Conservation (phyloP, 1,140 invertebrate genomes). For the Marisa cornuarietis region DNA sequence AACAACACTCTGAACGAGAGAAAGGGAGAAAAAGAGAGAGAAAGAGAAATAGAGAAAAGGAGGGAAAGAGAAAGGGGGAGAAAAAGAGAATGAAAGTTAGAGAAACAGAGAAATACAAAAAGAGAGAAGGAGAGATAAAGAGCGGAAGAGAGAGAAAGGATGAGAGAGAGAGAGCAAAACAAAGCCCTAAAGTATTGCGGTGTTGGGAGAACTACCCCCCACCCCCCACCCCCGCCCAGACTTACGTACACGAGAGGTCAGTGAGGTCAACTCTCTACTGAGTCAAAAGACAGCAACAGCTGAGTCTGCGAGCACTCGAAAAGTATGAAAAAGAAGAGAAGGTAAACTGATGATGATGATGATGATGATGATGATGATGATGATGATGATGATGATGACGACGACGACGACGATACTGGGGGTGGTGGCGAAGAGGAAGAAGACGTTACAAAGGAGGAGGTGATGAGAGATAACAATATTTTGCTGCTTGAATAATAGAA, state of each 20-base stretch:
- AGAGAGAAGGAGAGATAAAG: background rate
- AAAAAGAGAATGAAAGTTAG: background rate
- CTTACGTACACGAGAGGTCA: no score
- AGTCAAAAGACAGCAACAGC: no score
- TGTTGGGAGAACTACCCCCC: no score
- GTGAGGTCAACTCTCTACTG: no score
- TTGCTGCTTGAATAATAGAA: no score
- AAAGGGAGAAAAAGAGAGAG: background rate
- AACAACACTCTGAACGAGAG: background rate
- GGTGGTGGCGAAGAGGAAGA: background rate
- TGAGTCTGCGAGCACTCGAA: background rate
- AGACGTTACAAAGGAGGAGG: background rate
- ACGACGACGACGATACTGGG: background rate
- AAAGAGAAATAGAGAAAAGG: background rate
- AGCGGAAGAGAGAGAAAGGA: background rate
- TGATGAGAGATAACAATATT: no score
- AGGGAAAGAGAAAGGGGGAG: background rate
- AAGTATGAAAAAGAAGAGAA: background rate
- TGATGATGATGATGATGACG: background rate
- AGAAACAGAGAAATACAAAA: background rate
- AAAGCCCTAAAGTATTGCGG: no score
- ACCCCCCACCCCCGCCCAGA: no score
- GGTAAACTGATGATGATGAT: background rate
- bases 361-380: background rate
- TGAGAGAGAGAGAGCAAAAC: background rate